Conservation (phyloP, 2,113 vertebrate species). For the Cavia porcellus region DNA sequence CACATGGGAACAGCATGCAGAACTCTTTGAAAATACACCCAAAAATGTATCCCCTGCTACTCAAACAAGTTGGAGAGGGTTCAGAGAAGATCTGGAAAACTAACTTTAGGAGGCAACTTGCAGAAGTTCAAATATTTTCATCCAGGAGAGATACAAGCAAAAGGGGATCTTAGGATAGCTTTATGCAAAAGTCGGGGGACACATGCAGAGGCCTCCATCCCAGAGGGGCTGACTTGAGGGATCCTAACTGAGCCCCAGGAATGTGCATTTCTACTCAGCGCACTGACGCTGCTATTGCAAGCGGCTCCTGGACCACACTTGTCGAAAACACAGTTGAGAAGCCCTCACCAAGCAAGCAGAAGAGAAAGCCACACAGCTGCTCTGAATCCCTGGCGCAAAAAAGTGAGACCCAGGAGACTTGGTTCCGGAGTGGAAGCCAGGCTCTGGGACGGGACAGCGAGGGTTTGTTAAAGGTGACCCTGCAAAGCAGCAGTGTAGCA, state of each 20-base stretch:
- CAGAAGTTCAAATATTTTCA: conserved; percentile 52
- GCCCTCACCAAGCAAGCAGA: conserved; percentile 50
- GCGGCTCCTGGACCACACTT: conserved; percentile 71
- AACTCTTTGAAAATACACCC: conserved; percentile 78
- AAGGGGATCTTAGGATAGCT: background rate
- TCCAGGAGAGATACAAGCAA: conserved; percentile 28
- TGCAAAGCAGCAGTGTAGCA: background rate
- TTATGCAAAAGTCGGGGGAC: background rate
- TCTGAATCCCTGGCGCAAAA: conserved; percentile 57
- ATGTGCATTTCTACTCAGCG: conserved; percentile 10
- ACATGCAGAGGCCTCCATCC: background rate
- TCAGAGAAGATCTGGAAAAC: conserved; percentile 76
- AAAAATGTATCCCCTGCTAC: conserved; percentile 75
- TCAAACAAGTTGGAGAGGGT: conserved; percentile 74
- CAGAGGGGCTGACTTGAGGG: background rate
- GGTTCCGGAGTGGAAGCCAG: conserved; percentile 17
- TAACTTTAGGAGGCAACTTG: conserved; percentile 66
- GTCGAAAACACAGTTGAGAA: conserved; percentile 70
- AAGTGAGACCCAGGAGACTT: conserved; percentile 60
- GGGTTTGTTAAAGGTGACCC: conserved; percentile 30
- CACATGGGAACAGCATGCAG: conserved; percentile 75
- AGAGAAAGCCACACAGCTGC: conserved; percentile 61
- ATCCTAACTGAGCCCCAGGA: background rate
- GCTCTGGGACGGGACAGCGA: background rate
- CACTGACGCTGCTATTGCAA: conserved; percentile 24